Percentiles rank a stretch among this genome's conserved stretches.
phyloP scores from a whole-genome alignment of 2,113 vertebrate species.

The Entelurus aequoreus region DNA sequence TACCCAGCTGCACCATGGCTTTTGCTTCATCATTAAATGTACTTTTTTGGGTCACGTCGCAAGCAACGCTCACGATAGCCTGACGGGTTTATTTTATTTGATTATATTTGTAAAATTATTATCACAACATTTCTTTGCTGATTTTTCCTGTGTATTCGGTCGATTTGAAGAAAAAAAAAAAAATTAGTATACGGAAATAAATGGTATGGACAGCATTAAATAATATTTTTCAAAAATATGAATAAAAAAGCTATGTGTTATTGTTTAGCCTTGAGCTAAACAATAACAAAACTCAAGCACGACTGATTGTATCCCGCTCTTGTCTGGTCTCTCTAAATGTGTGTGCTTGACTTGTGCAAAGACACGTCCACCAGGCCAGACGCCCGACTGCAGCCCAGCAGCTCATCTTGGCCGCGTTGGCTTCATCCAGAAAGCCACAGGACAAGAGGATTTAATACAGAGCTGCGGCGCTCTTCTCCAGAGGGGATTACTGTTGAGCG shows the following conservation, averaged over 20 bases:
- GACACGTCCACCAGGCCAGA: slow-evolving; percentile 39
- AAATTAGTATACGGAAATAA: too few species aligned
- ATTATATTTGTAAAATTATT: too few species aligned
- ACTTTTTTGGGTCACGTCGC: too few species aligned
- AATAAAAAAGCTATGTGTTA: neutral
- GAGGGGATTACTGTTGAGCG: slow-evolving; percentile 61
- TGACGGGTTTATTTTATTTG: too few species aligned
- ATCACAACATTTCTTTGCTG: too few species aligned
- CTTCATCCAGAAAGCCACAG: slow-evolving; percentile 58
- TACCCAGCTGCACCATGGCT: too few species aligned
- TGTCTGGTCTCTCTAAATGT: slow-evolving; percentile 30
- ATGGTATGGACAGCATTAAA: too few species aligned
- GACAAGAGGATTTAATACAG: slow-evolving; percentile 66
- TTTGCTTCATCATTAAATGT: too few species aligned
- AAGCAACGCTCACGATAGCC: too few species aligned
- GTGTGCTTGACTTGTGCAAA: slow-evolving; percentile 36
- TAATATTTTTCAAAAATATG: too few species aligned
- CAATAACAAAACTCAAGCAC: neutral
- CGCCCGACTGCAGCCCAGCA: slow-evolving; percentile 44
- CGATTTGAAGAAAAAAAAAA: too few species aligned
- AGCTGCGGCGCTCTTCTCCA: slow-evolving; percentile 54
- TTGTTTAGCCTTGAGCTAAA: slow-evolving; percentile 9
- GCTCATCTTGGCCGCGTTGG: slow-evolving; percentile 46
- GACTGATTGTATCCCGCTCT: slow-evolving; percentile 25
- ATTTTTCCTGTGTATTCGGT: too few species aligned